These are phyloP conservation scores for Ceramica pisi DNA, from an alignment of 2,888 invertebrate species.

Conservation along the genomic window DNA sequence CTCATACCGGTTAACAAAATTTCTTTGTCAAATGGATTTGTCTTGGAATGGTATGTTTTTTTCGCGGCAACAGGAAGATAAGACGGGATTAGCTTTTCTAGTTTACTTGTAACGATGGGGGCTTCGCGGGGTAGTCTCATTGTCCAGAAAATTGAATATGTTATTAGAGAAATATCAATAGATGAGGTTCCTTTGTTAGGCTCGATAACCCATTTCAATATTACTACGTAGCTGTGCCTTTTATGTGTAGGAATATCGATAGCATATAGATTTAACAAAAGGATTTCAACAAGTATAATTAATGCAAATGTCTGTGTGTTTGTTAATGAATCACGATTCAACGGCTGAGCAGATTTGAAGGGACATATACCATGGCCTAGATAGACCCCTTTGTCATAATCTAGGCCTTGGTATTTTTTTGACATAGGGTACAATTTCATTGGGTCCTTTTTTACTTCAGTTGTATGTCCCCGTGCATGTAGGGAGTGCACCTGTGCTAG, in stretches of 20 bases:
- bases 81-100: conserved; percentile 48
- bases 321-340: too few relatives aligned
- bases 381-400: too few relatives aligned
- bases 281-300: neutral
- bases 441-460: too few relatives aligned
- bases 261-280: neutral
- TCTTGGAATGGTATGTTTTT: conserved; percentile 29
- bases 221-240: neutral
- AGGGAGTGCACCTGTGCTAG: too few relatives aligned
- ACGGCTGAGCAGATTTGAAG: too few relatives aligned
- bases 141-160: conserved; percentile 47
- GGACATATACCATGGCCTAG: too few relatives aligned
- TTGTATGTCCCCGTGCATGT: too few relatives aligned
- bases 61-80: conserved; percentile 21
- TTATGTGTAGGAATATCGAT: neutral
- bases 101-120: conserved; percentile 41
- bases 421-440: too few relatives aligned
- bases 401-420: too few relatives aligned
- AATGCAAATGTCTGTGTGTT: neutral
- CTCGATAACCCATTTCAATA: conserved; percentile 1
- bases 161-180: conserved; percentile 31
- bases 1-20: conserved; percentile 3
- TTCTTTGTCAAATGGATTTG: conserved; percentile 5
- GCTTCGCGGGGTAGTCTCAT: conserved; percentile 5
- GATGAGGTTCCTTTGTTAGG: neutral